Conservation (phyloP, 2,888 invertebrate species). For the Hydraecia micacea region DNA sequence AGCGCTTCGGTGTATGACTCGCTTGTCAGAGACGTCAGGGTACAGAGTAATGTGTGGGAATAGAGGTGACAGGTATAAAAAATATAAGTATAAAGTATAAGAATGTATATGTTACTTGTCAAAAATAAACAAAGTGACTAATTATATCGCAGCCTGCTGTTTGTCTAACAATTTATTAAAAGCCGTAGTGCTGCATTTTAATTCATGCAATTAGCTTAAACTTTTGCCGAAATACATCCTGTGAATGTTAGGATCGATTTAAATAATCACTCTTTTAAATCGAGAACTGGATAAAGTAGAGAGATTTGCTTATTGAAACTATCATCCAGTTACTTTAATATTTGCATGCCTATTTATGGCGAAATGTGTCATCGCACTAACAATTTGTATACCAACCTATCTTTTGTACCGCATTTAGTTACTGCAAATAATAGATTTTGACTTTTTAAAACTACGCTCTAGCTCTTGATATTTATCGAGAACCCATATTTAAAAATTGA, state of each 20-base stretch:
- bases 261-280: too few species aligned
- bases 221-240: too few species aligned
- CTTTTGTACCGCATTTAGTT: not conserved
- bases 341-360: not conserved
- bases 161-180: not conserved
- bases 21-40: constrained; percentile 15
- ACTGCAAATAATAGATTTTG: too few species aligned
- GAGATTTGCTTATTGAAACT: too few species aligned
- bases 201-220: too few species aligned
- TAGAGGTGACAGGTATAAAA: constrained; percentile 4
- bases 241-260: too few species aligned
- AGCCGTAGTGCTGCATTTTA: not conserved
- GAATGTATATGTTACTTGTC: not conserved
- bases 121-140: not conserved
- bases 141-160: not conserved
- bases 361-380: not conserved
- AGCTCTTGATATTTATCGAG: too few species aligned
- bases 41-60: constrained; percentile 29
- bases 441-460: too few species aligned
- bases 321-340: not conserved
- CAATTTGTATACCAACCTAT: not conserved
- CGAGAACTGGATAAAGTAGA: too few species aligned
- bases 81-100: not conserved
- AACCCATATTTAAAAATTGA: not conserved
- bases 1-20: constrained; percentile 47